Percentiles rank a stretch among this genome's conserved stretches.
Conservation (phyloP, 2,113 vertebrate species). For the Zapornia atra region DNA sequence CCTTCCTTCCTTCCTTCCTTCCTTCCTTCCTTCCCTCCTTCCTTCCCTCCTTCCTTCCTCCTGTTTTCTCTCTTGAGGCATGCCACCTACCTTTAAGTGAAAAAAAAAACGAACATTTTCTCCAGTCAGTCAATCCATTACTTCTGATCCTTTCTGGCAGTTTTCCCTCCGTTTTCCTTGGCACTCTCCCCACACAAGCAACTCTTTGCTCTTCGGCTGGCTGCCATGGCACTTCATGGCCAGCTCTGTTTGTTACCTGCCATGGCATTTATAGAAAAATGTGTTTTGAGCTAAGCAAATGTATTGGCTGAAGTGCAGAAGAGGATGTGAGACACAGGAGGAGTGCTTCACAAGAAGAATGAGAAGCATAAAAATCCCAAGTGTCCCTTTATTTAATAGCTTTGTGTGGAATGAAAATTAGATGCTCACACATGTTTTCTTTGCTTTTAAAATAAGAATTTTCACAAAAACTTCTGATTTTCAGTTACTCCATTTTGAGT, state of each 20-base stretch:
- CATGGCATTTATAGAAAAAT: not conserved
- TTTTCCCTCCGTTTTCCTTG: not conserved
- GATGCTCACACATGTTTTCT: not conserved
- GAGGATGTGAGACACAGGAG: not conserved
- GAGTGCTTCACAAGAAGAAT: not conserved
- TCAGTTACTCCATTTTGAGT: not conserved
- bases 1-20: too few relatives aligned
- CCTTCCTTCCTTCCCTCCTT: too few relatives aligned
- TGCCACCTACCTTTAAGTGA: too few relatives aligned
- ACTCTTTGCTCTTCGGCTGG: not conserved
- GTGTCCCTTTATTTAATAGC: not conserved
- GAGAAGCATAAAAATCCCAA: not conserved
- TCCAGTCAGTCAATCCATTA: accelerated
- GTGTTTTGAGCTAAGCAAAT: not conserved
- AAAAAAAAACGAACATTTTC: not conserved
- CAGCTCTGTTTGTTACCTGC: not conserved
- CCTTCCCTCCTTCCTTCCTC: too few relatives aligned
- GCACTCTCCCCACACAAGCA: not conserved
- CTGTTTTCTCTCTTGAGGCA: too few relatives aligned
- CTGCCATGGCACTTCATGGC: not conserved
- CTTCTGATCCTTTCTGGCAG: not conserved
- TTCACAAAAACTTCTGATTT: not conserved
- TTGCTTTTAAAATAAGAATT: not conserved
- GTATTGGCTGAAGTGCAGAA: not conserved
- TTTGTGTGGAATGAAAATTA: not conserved